These are phyloP conservation scores for Drosophila recens DNA, from an alignment of 2,888 invertebrate genomes.

Conservation along the genomic window DNA sequence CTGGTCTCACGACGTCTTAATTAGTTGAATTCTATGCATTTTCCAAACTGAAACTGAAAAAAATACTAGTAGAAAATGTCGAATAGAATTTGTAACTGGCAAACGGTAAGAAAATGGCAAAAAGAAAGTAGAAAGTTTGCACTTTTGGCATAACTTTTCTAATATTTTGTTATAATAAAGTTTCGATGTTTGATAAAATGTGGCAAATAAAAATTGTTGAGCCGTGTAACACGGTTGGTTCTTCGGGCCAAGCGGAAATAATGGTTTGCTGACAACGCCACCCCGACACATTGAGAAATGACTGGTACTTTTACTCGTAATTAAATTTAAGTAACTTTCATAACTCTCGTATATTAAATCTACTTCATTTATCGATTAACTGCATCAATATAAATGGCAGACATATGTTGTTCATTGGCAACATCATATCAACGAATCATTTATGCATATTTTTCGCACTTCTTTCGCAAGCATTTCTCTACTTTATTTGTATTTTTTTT, in stretches of 20 bases:
- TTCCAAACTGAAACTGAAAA: constrained; percentile 31
- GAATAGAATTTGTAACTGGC: constrained; percentile 11
- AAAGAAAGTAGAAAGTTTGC: constrained; percentile 44
- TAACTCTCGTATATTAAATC: constrained; percentile 21
- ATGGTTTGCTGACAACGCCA: constrained; percentile 43
- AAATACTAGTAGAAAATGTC: constrained; percentile 5
- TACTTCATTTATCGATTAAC: constrained; percentile 38
- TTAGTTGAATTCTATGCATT: constrained; percentile 80
- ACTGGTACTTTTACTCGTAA: constrained; percentile 15
- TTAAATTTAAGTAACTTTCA: constrained; percentile 26
- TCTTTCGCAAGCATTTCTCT: constrained; percentile 2
- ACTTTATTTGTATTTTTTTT: neutral
- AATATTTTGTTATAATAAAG: constrained; percentile 77
- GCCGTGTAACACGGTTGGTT: constrained; percentile 38
- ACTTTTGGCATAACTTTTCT: constrained; percentile 73
- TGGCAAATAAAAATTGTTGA: constrained; percentile 71
- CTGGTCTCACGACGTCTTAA: constrained; percentile 62
- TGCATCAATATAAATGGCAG: constrained; percentile 12
- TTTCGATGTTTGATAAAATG: constrained; percentile 78
- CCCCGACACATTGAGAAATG: constrained; percentile 28
- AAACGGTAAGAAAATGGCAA: constrained; percentile 10
- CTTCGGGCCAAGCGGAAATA: constrained; percentile 37
- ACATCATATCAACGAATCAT: constrained; percentile 30
- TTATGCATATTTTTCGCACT: constrained; percentile 48
- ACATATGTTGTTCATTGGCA: constrained; percentile 17